Evolutionary conservation across 2,113 vertebrate genomes (phyloP).

Genomic region (Equus przewalskii): DNA sequence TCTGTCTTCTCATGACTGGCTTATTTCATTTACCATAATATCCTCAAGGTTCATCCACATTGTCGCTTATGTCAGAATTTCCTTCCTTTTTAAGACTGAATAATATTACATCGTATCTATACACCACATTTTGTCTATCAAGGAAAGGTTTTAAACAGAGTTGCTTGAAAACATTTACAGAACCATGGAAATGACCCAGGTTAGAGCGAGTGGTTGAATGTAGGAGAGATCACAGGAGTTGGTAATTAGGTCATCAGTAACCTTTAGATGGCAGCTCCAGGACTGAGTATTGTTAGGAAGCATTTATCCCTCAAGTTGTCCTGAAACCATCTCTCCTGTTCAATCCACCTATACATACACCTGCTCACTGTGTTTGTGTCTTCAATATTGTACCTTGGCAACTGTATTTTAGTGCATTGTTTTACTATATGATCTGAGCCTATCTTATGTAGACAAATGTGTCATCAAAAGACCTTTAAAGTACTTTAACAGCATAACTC

Average conservation of each 20-base stretch:
- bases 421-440: background rate
- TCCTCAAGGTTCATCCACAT: background rate
- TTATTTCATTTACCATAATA: background rate
- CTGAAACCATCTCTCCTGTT: background rate
- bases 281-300: background rate
- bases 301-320: background rate
- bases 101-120: background rate
- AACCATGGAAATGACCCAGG: background rate
- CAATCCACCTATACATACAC: background rate
- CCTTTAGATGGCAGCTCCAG: background rate
- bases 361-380: background rate
- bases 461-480: conserved; percentile 41
- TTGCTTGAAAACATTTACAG: background rate
- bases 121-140: background rate
- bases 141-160: background rate
- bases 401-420: background rate
- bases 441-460: background rate
- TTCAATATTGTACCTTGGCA: background rate
- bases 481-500: background rate
- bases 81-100: background rate
- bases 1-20: background rate
- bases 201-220: background rate
- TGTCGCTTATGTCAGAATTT: background rate
- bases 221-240: background rate
- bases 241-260: background rate